A percentile compares a stretch with the other conserved stretches of the same genome.
Conservation (phyloP, 1,140 invertebrate genomes). For the Panagrolaimus sp. region DNA sequence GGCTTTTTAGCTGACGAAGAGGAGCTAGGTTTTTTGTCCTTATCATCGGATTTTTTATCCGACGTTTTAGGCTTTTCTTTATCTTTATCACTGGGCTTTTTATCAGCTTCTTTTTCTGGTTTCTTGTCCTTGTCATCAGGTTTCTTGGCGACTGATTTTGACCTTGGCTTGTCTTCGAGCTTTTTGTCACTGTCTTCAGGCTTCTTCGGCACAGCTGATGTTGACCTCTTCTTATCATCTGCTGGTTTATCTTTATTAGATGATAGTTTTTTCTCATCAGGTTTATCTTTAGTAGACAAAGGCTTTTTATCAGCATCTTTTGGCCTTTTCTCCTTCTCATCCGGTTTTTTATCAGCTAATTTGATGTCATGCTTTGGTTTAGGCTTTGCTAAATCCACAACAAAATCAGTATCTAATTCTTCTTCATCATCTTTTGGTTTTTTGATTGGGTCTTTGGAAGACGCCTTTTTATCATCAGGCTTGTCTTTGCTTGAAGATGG, state of each 20-base stretch:
- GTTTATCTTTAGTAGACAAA: neutral
- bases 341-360: neutral
- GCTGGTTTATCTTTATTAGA: neutral
- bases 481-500: neutral
- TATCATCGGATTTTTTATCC: neutral
- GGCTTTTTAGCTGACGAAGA: neutral
- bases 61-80: too few relatives aligned
- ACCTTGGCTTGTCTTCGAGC: neutral
- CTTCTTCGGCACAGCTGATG: neutral
- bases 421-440: too few relatives aligned
- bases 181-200: neutral
- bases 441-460: neutral
- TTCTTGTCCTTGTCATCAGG: neutral
- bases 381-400: neutral
- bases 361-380: neutral
- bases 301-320: neutral
- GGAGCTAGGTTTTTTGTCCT: neutral
- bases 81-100: neutral
- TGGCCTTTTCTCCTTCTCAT: neutral
- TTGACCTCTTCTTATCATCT: neutral
- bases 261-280: neutral
- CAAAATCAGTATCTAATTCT: constrained; percentile 8
- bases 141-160: neutral
- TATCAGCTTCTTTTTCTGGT: neutral
- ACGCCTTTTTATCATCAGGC: neutral